These are phyloP conservation scores for Drosophila teissieri DNA, from an alignment of 1,140 invertebrate genomes.

Conservation along the genomic window DNA sequence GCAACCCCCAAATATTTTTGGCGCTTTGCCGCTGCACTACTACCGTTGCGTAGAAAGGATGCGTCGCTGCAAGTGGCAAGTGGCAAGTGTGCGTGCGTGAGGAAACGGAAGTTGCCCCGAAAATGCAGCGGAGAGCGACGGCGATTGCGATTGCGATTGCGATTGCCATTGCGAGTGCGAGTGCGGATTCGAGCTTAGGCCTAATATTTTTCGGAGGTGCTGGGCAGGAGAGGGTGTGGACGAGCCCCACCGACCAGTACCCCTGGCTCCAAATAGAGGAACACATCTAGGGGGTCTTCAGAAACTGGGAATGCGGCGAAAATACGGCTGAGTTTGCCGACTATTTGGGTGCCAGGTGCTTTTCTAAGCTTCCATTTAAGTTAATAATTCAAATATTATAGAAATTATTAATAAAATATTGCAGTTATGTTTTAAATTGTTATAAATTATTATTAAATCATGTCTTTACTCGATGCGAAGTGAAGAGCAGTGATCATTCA, in stretches of 20 bases:
- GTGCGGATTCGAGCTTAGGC: conserved; percentile 19
- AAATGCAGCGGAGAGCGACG: conserved; percentile 30
- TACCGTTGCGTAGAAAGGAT: conserved; percentile 7
- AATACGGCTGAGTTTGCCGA: background rate
- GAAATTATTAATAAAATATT: background rate
- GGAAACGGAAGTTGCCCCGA: conserved; percentile 55
- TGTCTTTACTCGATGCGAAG: too few species aligned
- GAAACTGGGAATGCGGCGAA: conserved; percentile 1
- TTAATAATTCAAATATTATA: background rate
- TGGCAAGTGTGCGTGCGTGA: conserved; percentile 46
- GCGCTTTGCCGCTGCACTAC: conserved; percentile 25
- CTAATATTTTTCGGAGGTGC: conserved; percentile 37
- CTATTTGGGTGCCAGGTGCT: background rate
- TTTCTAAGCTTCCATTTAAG: background rate
- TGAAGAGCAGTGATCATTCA: background rate
- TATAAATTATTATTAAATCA: too few species aligned
- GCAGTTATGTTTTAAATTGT: too few species aligned
- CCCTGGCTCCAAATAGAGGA: background rate
- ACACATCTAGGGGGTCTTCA: background rate
- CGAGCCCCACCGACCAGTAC: conserved; percentile 16
- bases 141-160: background rate
- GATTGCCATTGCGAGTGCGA: background rate
- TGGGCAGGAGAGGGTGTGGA: background rate
- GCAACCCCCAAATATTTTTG: conserved; percentile 70
- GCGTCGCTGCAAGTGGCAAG: conserved; percentile 44